These are phyloP conservation scores for Sminthopsis crassicaudata DNA, from an alignment of 2,113 vertebrate species.

Conservation along the genomic window DNA sequence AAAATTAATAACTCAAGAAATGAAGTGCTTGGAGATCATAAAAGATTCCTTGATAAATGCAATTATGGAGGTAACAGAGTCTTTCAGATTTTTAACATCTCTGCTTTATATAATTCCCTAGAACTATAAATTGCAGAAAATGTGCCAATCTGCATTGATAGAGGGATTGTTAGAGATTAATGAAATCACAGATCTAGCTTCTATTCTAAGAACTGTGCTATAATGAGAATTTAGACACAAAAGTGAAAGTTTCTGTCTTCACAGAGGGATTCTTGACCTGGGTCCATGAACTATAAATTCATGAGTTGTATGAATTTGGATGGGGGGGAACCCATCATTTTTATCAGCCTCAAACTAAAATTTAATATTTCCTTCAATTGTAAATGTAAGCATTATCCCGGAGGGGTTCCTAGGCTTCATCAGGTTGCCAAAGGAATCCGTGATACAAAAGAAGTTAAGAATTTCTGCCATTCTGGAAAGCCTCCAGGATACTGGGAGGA, in stretches of 20 bases:
- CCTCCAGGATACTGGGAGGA: background rate
- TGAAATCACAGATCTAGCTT: background rate
- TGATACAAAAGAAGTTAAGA: background rate
- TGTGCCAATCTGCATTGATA: background rate
- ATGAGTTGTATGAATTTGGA: background rate
- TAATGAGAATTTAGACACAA: background rate
- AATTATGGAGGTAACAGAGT: background rate
- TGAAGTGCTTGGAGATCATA: background rate
- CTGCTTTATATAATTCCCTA: background rate
- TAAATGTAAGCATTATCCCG: background rate
- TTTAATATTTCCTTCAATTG: background rate
- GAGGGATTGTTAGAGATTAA: background rate
- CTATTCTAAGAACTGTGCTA: background rate
- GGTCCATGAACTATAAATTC: background rate
- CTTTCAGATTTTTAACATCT: background rate
- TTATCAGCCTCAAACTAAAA: background rate
- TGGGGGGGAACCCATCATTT: background rate
- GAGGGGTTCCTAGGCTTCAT: background rate
- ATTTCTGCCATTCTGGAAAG: background rate
- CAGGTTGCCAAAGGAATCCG: background rate
- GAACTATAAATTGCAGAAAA: background rate
- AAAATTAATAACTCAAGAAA: background rate
- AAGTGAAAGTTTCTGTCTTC: background rate
- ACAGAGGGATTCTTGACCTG: background rate
- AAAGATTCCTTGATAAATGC: background rate